Evolutionary conservation across 2,888 invertebrate species (phyloP).

Genomic region (Plusia festucae): DNA sequence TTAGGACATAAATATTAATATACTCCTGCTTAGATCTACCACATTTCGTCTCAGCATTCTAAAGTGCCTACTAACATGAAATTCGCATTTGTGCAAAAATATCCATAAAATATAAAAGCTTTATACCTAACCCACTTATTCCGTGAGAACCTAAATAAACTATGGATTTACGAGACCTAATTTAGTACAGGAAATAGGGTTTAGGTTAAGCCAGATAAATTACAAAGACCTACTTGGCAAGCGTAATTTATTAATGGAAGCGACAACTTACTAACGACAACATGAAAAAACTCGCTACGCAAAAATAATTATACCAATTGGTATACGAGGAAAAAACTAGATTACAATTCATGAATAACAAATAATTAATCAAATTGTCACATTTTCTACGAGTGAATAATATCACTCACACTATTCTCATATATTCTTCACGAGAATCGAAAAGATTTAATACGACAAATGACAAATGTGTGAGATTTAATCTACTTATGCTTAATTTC

Average conservation of each 20-base stretch:
- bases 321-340: constrained; percentile 13
- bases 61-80: no score
- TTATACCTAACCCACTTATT: no score
- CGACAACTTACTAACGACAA: constrained; percentile 15
- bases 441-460: constrained; percentile 57
- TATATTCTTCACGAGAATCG: constrained; percentile 35
- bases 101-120: no score
- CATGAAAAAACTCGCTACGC: background rate
- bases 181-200: constrained; percentile 3
- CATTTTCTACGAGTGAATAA: constrained; percentile 51
- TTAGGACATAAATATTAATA: no score
- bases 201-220: constrained; percentile 28
- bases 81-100: no score
- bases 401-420: constrained; percentile 27
- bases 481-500: constrained; percentile 33
- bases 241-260: background rate
- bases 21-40: no score
- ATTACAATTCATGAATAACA: constrained; percentile 29
- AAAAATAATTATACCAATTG: constrained; percentile 31
- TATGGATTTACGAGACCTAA: background rate
- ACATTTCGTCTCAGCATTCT: no score
- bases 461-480: constrained; percentile 54
- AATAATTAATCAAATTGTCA: constrained; percentile 48
- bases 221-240: constrained; percentile 29
- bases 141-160: background rate